Evolutionary conservation across 2,888 invertebrate species (phyloP), one percentile per base, ranked within the genome.

Genomic region (Hydraecia micacea): DNA sequence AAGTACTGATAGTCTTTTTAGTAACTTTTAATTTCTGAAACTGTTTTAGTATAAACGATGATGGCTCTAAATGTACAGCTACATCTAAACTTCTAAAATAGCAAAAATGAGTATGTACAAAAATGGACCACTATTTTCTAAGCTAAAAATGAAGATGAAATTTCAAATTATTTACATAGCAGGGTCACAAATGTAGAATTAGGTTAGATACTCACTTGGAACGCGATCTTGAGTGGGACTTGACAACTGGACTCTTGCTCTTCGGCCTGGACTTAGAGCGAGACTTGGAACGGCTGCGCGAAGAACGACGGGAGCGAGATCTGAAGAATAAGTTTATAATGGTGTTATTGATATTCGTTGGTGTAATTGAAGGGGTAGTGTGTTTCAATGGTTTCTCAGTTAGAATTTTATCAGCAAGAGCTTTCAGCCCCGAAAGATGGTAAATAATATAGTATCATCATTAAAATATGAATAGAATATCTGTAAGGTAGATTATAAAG

Each of bases 161-260:
- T 42, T 63, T 55, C 75, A 78, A 79, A 83, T 87, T 79, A 74
- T 63, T 87, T 85, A 88, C 85, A 87, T 72, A 89, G 78, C 83
- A 87, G 79, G 66, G 68, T 78, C 77, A 62, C 58, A 49, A 58
- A 13, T 42, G 28, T 7, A 32, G 13, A 32, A 65, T 72, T 63
- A 28, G n/a, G 25, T 8, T 68, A 15, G 18, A 77, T 88, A 97
- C 98, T 97, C 94, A 98, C 98, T 98, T 98, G 88, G 98, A 98
- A 83, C 98, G 97, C 60, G 98, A 98, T 79, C 98, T 97, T 63
- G 98, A 98, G 80, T 98, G 97, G 58, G 98, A 98, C 93, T 98
- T 98, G 76, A 97, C 97, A 32, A 97, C 98, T 67, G 98, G 98
- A 73, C 98, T 98, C 97, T 98, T 98, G 93, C 97, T 98, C 96